Conservation (phyloP, 2,888 invertebrate species). For the Aleiodes leptofemur region DNA sequence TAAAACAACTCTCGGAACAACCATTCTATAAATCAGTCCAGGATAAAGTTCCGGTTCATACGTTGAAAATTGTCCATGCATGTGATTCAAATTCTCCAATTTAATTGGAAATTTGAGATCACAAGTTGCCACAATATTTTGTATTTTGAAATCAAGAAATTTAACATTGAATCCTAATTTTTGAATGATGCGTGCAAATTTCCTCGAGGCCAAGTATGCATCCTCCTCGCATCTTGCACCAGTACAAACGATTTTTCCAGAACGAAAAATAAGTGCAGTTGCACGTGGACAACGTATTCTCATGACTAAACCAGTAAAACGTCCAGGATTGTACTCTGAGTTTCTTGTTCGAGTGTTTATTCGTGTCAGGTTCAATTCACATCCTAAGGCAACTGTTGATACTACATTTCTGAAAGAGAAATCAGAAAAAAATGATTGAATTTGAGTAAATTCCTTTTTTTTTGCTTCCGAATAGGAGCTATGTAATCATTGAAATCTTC, state of each 20-base stretch:
- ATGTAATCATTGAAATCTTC: not conserved
- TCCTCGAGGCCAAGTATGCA: constrained; percentile 85
- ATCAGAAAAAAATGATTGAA: constrained; percentile 6
- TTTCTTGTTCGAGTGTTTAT: constrained; percentile 88
- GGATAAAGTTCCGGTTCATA: constrained; percentile 99
- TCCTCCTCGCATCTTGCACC: constrained; percentile 88
- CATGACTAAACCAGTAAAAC: constrained; percentile 91
- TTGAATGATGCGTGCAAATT: constrained; percentile 89
- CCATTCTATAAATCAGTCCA: constrained; percentile 98
- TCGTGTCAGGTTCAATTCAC: constrained; percentile 83
- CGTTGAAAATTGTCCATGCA: constrained; percentile 87
- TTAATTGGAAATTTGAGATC: constrained; percentile 84
- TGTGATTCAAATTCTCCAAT: constrained; percentile 86
- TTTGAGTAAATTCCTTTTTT: constrained; percentile 3
- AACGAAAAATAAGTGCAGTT: constrained; percentile 85
- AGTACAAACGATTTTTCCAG: constrained; percentile 90
- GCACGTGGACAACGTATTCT: constrained; percentile 87
- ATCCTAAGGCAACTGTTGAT: constrained; percentile 85
- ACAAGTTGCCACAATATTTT: constrained; percentile 83
- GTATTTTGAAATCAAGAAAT: constrained; percentile 87
- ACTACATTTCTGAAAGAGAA: constrained; percentile 84
- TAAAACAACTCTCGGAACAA: constrained; percentile 95
- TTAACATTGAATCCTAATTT: constrained; percentile 87
- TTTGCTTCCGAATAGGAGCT: no score
- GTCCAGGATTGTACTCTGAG: constrained; percentile 88